These are phyloP conservation scores for Neodontobutis hainanensis DNA, from an alignment of 2,113 vertebrate genomes.

Conservation along the genomic window DNA sequence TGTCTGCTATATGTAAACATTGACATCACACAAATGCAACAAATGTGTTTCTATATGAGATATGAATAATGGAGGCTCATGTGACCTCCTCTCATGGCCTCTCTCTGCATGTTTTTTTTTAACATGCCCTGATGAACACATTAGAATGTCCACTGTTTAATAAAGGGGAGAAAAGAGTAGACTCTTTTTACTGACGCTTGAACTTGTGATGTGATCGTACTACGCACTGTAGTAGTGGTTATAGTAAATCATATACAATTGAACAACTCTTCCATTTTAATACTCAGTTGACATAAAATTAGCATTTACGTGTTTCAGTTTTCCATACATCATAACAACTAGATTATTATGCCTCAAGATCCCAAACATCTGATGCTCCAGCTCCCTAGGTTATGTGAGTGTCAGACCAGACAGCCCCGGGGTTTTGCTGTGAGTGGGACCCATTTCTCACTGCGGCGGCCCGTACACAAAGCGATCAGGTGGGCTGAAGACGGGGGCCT, in stretches of 20 bases:
- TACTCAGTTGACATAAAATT: background rate
- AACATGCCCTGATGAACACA: too few relatives aligned
- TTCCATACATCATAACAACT: background rate
- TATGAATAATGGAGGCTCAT: too few relatives aligned
- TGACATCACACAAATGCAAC: too few relatives aligned
- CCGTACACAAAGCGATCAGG: constrained; percentile 53
- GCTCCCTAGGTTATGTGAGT: constrained; percentile 60
- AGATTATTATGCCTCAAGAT: background rate
- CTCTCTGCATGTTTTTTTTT: too few relatives aligned
- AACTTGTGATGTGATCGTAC: too few relatives aligned
- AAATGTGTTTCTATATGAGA: too few relatives aligned
- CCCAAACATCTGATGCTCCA: constrained; percentile 63
- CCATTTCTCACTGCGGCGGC: constrained; percentile 42
- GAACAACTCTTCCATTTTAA: background rate
- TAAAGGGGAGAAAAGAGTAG: too few relatives aligned
- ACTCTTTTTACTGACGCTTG: too few relatives aligned
- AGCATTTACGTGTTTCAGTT: background rate
- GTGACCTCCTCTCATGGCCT: too few relatives aligned
- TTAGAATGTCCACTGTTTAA: too few relatives aligned
- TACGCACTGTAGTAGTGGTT: too few relatives aligned
- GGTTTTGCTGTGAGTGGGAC: constrained; percentile 42
- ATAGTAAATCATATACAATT: background rate
- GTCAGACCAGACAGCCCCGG: constrained; percentile 24
- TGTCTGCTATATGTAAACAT: too few relatives aligned
- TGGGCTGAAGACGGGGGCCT: constrained; percentile 51